Evolutionary conservation across 1,140 invertebrate species (phyloP).

Genomic region (Antheraea pernyi): DNA sequence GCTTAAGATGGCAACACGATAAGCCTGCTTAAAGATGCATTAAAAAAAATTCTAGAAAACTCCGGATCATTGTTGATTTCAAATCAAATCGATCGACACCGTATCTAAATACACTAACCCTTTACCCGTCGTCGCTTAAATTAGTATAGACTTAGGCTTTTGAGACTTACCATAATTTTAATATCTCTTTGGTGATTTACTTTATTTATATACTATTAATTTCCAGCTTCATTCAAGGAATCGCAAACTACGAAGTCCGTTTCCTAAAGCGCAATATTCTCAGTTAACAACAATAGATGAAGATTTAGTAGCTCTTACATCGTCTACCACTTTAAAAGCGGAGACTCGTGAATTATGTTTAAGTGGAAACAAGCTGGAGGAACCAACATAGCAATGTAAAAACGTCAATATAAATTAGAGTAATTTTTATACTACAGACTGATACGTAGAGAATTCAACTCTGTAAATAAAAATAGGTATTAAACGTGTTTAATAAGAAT

Average conservation of each 20-base stretch:
- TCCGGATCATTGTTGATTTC: no score
- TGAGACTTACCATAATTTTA: no score
- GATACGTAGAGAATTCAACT: slow-evolving; percentile 36
- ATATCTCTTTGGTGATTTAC: background rate
- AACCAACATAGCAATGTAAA: slow-evolving; percentile 70
- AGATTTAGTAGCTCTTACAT: slow-evolving; percentile 53
- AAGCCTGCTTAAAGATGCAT: no score
- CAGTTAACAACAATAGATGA: slow-evolving; percentile 68
- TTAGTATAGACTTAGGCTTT: no score
- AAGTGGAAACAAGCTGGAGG: slow-evolving; percentile 45
- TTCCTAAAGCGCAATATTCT: slow-evolving; percentile 62
- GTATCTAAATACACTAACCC: no score
- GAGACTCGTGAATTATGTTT: slow-evolving; percentile 27
- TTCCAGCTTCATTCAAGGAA: slow-evolving; percentile 57
- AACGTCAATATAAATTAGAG: slow-evolving; percentile 39
- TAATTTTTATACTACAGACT: slow-evolving; percentile 72
- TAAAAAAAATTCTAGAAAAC: no score
- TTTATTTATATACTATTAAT: background rate
- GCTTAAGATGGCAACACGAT: no score
- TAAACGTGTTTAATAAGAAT: background rate
- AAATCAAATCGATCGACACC: no score
- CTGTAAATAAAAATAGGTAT: background rate
- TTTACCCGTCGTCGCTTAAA: no score
- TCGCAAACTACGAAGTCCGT: slow-evolving; percentile 46
- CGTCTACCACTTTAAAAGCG: slow-evolving; percentile 50